Conservation (phyloP, 2,797 vertebrate species). For the Smutsia gigantea region DNA sequence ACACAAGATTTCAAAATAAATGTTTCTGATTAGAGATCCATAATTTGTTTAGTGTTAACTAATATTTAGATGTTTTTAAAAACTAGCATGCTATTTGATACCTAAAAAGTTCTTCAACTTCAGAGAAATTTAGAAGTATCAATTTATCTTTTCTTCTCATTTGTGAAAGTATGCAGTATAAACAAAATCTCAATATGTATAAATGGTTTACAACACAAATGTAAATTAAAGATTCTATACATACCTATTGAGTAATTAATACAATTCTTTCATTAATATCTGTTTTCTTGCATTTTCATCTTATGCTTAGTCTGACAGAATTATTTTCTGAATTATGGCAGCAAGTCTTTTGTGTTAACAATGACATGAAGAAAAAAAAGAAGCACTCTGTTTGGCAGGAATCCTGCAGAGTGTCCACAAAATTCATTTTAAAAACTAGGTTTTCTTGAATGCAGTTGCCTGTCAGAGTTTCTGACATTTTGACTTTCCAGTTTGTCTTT, state of each 20-base stretch:
- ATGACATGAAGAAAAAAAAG: neutral
- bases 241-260: neutral
- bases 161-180: neutral
- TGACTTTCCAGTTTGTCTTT: neutral
- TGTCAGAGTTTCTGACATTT: slow-evolving; percentile 42
- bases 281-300: slow-evolving; percentile 27
- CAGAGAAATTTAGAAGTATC: neutral
- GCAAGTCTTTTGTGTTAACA: slow-evolving; percentile 47
- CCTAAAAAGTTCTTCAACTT: neutral
- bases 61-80: neutral
- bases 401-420: neutral
- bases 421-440: slow-evolving; percentile 14
- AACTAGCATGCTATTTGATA: neutral
- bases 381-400: neutral
- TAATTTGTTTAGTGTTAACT: neutral
- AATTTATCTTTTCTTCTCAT: neutral
- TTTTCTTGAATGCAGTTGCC: neutral
- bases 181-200: neutral
- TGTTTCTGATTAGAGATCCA: neutral
- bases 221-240: neutral
- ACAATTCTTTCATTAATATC: neutral
- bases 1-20: neutral
- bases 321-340: slow-evolving; percentile 48
- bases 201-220: neutral
- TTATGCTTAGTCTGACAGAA: neutral